Conservation (phyloP, 2,888 invertebrate species). For the Labia minor region DNA sequence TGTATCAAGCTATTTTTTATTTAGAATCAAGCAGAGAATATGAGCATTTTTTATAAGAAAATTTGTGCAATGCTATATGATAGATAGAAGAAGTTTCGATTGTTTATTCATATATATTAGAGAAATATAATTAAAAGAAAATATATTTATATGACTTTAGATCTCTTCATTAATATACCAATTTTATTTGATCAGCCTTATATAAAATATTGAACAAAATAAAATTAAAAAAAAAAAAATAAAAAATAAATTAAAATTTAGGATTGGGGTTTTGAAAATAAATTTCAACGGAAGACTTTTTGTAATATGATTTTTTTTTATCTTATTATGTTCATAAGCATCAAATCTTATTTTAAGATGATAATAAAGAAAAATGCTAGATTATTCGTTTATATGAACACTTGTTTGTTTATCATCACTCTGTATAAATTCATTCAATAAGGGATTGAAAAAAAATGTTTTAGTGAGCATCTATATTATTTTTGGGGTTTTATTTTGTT, state of each 20-base stretch:
- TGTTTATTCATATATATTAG: too few relatives aligned
- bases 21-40: too few relatives aligned
- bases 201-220: too few relatives aligned
- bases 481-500: background rate
- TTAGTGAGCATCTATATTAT: background rate
- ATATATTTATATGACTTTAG: too few relatives aligned
- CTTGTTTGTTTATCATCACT: background rate
- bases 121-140: too few relatives aligned
- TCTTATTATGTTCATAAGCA: background rate
- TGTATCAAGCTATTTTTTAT: too few relatives aligned
- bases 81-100: too few relatives aligned
- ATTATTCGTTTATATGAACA: background rate
- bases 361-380: conserved; percentile 1
- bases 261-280: background rate
- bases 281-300: background rate
- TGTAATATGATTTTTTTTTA: background rate
- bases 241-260: background rate
- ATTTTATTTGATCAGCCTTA: background rate
- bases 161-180: too few relatives aligned
- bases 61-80: too few relatives aligned
- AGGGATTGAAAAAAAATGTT: conserved; percentile 3
- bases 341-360: background rate
- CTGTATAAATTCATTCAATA: background rate
- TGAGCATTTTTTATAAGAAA: too few relatives aligned
- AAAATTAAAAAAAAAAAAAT: too few relatives aligned